Conservation (phyloP, 2,113 vertebrate genomes). For the Andinoacara biseriatus region DNA sequence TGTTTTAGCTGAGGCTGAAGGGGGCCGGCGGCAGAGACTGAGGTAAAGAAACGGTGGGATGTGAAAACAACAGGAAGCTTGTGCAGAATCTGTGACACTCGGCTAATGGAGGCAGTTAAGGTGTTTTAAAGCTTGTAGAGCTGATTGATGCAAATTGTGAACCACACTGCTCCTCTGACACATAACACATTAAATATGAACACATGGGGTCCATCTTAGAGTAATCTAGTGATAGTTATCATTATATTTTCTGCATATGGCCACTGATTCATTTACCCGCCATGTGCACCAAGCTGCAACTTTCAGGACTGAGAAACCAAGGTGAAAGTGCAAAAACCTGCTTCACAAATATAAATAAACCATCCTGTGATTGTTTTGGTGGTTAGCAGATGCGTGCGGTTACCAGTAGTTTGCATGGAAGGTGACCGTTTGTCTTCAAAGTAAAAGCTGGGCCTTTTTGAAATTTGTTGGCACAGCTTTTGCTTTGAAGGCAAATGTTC, state of each 20-base stretch:
- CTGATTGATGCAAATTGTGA: constrained; percentile 15
- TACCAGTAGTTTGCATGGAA: background rate
- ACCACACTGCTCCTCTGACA: background rate
- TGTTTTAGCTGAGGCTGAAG: background rate
- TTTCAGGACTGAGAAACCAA: background rate
- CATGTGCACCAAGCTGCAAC: background rate
- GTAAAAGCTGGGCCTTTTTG: no score
- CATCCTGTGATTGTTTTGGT: no score
- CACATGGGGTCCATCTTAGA: background rate
- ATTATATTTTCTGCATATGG: background rate
- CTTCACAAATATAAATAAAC: no score
- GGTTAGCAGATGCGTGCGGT: no score
- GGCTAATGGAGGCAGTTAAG: background rate
- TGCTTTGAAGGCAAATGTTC: no score
- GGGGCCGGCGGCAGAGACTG: background rate
- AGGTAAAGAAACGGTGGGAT: background rate
- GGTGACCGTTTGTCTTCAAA: background rate
- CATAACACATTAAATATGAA: background rate
- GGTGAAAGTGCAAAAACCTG: background rate
- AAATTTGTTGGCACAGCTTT: no score
- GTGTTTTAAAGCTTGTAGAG: background rate
- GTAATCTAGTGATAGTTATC: background rate
- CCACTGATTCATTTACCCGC: background rate
- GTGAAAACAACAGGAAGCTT: constrained; percentile 1
- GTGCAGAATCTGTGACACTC: constrained; percentile 1